Percentiles rank a stretch among this genome's conserved stretches.
phyloP scores from a whole-genome alignment of 2,797 vertebrate species.

The Centroberyx gerrardi region DNA sequence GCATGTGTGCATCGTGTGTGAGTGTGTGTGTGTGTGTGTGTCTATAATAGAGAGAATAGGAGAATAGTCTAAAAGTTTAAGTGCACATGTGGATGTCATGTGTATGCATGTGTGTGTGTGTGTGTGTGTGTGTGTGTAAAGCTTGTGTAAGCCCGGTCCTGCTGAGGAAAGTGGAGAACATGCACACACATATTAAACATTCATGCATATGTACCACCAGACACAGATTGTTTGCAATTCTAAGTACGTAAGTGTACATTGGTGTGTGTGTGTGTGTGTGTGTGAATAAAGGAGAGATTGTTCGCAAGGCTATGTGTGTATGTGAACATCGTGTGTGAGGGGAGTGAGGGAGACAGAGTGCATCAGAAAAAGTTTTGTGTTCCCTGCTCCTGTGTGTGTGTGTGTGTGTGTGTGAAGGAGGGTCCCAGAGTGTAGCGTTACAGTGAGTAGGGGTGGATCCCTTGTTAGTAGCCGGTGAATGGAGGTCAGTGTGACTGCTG shows the following conservation, averaged over 20 bases:
- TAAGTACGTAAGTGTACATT: slow-evolving; percentile 23
- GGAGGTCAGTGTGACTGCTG: slow-evolving; percentile 76
- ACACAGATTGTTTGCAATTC: slow-evolving; percentile 49
- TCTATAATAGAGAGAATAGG: no score
- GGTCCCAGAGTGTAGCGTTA: slow-evolving; percentile 61
- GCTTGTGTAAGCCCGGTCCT: slow-evolving; percentile 26
- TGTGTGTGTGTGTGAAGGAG: slow-evolving; percentile 14
- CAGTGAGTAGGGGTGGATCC: slow-evolving; percentile 53
- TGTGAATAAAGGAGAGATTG: slow-evolving; percentile 64
- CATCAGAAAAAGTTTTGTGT: slow-evolving; percentile 59
- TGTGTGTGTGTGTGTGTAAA: slow-evolving; percentile 5
- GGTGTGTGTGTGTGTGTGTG: slow-evolving; percentile 26
- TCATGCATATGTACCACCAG: slow-evolving; percentile 44
- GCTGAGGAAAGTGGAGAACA: slow-evolving; percentile 17
- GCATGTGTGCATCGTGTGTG: not conserved
- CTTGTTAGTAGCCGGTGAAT: slow-evolving; percentile 63
- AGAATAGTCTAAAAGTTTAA: slow-evolving; percentile 18
- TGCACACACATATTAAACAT: slow-evolving; percentile 62
- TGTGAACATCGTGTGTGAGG: slow-evolving; percentile 55
- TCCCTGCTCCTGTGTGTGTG: slow-evolving; percentile 9
- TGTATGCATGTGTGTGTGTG: no score
- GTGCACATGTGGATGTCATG: not conserved
- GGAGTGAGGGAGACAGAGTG: slow-evolving; percentile 49
- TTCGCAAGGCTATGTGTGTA: slow-evolving; percentile 39
- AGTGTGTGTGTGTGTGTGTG: no score